These are phyloP conservation scores for Meteorus sp. DNA, from an alignment of 1,140 invertebrate species.

Conservation along the genomic window DNA sequence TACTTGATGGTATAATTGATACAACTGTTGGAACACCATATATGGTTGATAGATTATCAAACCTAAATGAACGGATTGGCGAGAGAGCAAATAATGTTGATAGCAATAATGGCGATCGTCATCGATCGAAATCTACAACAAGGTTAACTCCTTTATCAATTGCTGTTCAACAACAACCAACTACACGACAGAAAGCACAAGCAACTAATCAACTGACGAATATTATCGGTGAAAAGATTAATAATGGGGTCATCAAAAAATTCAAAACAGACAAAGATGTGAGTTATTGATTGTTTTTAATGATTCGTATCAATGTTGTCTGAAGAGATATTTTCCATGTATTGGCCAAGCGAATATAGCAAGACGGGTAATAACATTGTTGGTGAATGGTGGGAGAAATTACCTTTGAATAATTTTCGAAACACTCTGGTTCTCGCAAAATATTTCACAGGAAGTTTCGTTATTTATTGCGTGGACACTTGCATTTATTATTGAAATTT, in stretches of 20 bases:
- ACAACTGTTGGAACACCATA: constrained; percentile 39
- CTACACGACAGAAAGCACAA: constrained; percentile 32
- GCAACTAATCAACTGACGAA: constrained; percentile 38
- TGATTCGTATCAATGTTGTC: no score
- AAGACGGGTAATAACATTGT: no score
- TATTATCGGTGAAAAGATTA: constrained; percentile 40
- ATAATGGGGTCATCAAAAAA: constrained; percentile 53
- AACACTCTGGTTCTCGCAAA: no score
- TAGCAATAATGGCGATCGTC: constrained; percentile 11
- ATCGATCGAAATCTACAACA: constrained; percentile 34
- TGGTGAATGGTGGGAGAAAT: no score
- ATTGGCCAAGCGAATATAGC: no score
- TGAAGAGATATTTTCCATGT: no score
- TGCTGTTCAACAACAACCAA: constrained; percentile 43
- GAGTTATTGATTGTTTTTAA: constrained; percentile 4
- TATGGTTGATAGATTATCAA: constrained; percentile 39
- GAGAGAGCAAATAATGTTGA: constrained; percentile 22
- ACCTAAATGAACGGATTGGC: constrained; percentile 27
- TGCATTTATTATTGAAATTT: no score
- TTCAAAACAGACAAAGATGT: constrained; percentile 58
- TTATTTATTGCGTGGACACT: no score
- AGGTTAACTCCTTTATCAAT: constrained; percentile 38
- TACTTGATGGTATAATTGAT: constrained; percentile 62
- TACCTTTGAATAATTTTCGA: no score
- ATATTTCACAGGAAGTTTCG: no score